These are phyloP conservation scores for Syrmaticus mikado DNA, from an alignment of 2,113 vertebrate genomes.

Conservation along the genomic window DNA sequence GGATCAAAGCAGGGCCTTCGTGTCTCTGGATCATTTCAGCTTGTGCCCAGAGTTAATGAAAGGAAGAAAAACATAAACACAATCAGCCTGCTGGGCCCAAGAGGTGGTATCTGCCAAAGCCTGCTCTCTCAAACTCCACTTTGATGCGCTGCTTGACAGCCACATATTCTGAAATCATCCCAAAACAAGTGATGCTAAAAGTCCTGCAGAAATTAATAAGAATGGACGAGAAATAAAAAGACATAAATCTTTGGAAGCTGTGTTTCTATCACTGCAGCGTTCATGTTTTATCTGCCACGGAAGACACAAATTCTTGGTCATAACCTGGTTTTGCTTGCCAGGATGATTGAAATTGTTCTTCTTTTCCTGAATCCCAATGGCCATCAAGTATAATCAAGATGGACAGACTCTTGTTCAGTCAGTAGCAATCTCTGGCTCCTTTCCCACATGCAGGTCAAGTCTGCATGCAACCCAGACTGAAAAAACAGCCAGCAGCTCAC, in stretches of 20 bases:
- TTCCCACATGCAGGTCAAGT: background rate
- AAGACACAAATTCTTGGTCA: background rate
- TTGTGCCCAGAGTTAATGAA: constrained; percentile 38
- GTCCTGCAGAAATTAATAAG: background rate
- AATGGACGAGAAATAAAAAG: background rate
- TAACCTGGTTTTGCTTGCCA: background rate
- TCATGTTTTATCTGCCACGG: background rate
- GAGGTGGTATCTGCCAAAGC: background rate
- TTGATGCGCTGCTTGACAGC: background rate
- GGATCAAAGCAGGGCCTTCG: constrained; percentile 50
- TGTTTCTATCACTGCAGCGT: background rate
- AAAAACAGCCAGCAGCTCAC: background rate
- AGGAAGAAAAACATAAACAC: constrained; percentile 25
- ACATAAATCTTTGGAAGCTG: background rate
- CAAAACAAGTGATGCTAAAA: background rate
- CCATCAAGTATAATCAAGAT: background rate
- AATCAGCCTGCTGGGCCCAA: background rate
- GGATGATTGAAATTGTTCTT: background rate
- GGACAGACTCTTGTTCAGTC: background rate
- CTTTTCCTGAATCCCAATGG: background rate
- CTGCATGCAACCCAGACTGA: background rate
- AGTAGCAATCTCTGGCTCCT: background rate
- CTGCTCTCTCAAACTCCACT: background rate
- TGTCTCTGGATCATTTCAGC: background rate
- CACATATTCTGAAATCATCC: background rate